These are phyloP conservation scores for Empidonax traillii DNA, from an alignment of 2,113 vertebrate species.

Conservation along the genomic window DNA sequence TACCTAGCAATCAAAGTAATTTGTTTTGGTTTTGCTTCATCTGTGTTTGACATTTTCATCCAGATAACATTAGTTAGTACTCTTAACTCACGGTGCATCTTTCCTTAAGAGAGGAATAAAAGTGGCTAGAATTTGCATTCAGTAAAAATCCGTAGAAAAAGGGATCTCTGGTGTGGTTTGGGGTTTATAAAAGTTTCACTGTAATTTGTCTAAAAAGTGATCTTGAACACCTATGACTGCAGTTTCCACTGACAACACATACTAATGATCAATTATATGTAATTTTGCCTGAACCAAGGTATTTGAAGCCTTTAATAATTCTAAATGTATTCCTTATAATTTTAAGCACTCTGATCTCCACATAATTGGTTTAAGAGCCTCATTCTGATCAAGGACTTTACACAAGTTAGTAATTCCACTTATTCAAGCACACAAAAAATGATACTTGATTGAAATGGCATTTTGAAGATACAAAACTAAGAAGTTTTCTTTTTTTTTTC, in stretches of 20 bases:
- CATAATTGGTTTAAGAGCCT: constrained; percentile 65
- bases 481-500: not conserved
- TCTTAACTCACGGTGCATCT: not conserved
- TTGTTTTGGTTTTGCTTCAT: not conserved
- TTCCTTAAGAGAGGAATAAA: not conserved
- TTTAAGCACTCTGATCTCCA: constrained; percentile 54
- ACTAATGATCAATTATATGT: constrained; percentile 55
- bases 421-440: constrained; percentile 42
- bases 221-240: constrained; percentile 35
- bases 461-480: constrained; percentile 36
- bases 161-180: not conserved
- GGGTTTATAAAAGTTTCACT: constrained; percentile 20
- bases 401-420: constrained; percentile 49
- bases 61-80: not conserved
- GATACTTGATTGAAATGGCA: constrained; percentile 48
- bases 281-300: constrained; percentile 48
- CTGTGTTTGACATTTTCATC: not conserved
- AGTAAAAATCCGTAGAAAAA: not conserved
- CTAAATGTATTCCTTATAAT: constrained; percentile 48
- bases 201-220: not conserved
- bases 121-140: not conserved
- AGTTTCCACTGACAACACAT: constrained; percentile 37
- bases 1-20: not conserved
- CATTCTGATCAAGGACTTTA: constrained; percentile 53
- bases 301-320: constrained; percentile 58